Evolutionary conservation across 2,113 vertebrate species (phyloP).

Genomic region (Cebidichthys violaceus): DNA sequence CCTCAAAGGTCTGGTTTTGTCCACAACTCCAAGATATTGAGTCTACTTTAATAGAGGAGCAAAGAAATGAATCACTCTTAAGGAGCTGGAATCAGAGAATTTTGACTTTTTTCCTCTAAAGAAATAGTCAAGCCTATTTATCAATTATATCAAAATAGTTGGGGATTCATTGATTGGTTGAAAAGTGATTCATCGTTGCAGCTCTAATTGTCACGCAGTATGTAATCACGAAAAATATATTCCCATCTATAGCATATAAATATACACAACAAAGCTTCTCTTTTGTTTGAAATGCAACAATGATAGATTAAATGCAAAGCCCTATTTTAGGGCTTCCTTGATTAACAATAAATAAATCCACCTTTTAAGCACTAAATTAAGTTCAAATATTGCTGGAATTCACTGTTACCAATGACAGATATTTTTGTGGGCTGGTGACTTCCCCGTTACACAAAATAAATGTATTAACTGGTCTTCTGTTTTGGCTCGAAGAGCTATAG

Average conservation of each 20-base stretch:
- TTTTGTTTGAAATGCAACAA: background rate
- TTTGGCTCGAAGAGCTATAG: background rate
- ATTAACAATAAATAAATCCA: background rate
- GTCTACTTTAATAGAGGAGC: background rate
- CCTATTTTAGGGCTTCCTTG: too few relatives aligned
- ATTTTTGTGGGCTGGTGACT: too few relatives aligned
- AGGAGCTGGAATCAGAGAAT: background rate
- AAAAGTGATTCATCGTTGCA: too few relatives aligned
- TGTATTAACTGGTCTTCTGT: background rate
- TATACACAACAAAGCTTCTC: background rate
- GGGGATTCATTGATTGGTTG: too few relatives aligned
- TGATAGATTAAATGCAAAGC: background rate
- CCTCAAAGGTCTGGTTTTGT: background rate
- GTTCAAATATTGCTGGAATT: background rate
- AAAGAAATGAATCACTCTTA: background rate
- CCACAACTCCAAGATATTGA: background rate
- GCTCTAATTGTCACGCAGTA: too few relatives aligned
- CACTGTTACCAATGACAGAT: background rate
- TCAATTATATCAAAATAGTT: too few relatives aligned
- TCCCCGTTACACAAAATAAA: background rate
- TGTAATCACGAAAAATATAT: background rate
- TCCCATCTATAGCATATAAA: background rate
- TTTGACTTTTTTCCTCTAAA: too few relatives aligned
- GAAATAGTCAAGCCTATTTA: too few relatives aligned
- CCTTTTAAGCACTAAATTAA: background rate